These are phyloP conservation scores for Gymnocypris eckloni DNA, from an alignment of 2,797 vertebrate species.

Conservation along the genomic window DNA sequence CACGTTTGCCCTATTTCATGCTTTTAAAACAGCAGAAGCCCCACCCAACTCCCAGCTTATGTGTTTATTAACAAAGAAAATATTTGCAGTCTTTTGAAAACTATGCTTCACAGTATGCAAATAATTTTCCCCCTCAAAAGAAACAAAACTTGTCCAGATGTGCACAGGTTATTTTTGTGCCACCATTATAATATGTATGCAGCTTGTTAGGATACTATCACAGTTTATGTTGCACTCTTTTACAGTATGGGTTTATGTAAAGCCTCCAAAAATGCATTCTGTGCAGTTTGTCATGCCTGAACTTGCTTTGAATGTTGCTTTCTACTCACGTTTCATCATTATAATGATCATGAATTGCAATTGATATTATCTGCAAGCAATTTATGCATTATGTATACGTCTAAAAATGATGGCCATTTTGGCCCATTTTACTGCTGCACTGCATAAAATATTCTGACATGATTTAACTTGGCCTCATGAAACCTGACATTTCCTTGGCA, in stretches of 20 bases:
- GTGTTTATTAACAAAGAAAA: neutral
- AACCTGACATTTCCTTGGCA: neutral
- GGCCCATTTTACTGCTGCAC: neutral
- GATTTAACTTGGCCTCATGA: neutral
- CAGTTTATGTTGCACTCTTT: neutral
- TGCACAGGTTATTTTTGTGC: neutral
- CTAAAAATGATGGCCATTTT: neutral
- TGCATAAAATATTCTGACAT: neutral
- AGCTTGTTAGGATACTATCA: neutral
- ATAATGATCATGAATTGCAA: neutral
- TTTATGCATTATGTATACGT: too few species aligned
- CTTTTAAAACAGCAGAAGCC: neutral
- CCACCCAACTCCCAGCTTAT: neutral
- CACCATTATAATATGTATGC: neutral
- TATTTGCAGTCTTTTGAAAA: neutral
- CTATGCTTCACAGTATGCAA: neutral
- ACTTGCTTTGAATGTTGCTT: neutral
- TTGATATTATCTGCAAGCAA: neutral
- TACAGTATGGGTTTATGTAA: neutral
- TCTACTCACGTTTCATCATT: neutral
- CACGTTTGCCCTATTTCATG: neutral
- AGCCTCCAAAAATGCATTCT: conserved; percentile 12
- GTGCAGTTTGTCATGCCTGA: neutral
- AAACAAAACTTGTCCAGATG: neutral
- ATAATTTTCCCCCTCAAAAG: neutral